phyloP scores from a whole-genome alignment of 2,113 vertebrate genomes.

The Pterocles orientalis region DNA sequence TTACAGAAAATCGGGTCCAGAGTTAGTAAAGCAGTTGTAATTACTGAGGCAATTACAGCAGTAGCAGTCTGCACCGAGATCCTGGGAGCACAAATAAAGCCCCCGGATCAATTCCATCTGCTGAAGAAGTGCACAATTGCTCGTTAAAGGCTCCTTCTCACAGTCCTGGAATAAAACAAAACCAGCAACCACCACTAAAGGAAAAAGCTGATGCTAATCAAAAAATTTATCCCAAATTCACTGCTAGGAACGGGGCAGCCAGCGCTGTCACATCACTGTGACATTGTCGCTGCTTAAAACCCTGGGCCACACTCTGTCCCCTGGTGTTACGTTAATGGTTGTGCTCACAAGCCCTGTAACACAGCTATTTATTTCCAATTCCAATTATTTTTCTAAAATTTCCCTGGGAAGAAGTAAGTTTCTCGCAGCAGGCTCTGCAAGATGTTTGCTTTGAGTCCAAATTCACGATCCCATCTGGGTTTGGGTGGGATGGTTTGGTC shows the following conservation, averaged over 20 bases:
- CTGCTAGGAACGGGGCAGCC: neutral
- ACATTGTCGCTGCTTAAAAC: neutral
- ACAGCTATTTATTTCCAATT: neutral
- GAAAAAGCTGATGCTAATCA: neutral
- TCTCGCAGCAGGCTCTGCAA: neutral
- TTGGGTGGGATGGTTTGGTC: neutral
- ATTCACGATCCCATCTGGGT: fast-evolving
- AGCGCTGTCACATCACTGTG: neutral
- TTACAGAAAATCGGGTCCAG: neutral
- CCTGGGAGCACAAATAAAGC: neutral
- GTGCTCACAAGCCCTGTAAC: neutral
- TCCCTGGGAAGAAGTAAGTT: neutral
- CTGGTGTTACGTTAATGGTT: neutral
- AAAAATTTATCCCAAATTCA: neutral
- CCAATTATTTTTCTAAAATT: neutral
- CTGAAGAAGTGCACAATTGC: slow-evolving; percentile 11
- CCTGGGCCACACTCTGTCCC: neutral
- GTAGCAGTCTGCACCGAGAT: neutral
- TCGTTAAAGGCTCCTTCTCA: neutral
- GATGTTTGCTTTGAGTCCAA: neutral
- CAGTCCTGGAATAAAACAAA: neutral
- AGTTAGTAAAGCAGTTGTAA: neutral
- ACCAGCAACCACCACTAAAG: neutral
- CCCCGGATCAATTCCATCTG: neutral
- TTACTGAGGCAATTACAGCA: neutral